Conservation (phyloP, 2,888 invertebrate species). For the Diarsia rubi region DNA sequence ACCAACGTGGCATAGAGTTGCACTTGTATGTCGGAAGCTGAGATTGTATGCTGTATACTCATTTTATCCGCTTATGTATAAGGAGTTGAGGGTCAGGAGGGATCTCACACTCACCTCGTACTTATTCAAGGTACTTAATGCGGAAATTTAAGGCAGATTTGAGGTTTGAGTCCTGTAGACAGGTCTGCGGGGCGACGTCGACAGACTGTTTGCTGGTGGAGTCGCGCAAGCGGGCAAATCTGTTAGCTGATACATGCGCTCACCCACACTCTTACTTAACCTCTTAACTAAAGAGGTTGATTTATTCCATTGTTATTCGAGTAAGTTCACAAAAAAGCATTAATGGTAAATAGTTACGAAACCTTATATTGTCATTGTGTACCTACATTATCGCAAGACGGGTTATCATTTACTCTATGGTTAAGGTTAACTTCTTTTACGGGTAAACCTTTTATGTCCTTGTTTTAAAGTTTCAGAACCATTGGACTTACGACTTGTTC, state of each 20-base stretch:
- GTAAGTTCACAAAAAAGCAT: no score
- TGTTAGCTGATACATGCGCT: background rate
- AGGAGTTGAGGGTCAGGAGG: background rate
- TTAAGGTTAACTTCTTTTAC: background rate
- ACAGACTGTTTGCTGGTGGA: background rate
- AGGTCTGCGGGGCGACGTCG: background rate
- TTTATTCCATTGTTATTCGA: no score
- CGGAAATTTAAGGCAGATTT: background rate
- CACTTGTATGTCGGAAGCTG: no score
- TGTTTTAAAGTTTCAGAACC: background rate
- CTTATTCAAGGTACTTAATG: background rate
- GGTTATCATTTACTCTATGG: background rate
- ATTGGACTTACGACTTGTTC: slow-evolving; percentile 95
- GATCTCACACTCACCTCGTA: background rate
- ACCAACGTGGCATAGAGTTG: no score
- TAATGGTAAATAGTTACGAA: no score
- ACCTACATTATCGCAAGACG: no score
- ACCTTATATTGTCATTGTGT: no score
- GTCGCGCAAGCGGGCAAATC: background rate
- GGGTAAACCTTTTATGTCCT: background rate
- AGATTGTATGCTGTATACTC: no score
- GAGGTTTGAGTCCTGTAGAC: background rate
- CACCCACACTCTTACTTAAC: no score
- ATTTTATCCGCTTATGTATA: background rate
- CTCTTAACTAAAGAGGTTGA: no score